Percentiles rank a stretch among this genome's conserved stretches.
Conservation (phyloP, 2,113 vertebrate species). For the Tragelaphus imberbis region DNA sequence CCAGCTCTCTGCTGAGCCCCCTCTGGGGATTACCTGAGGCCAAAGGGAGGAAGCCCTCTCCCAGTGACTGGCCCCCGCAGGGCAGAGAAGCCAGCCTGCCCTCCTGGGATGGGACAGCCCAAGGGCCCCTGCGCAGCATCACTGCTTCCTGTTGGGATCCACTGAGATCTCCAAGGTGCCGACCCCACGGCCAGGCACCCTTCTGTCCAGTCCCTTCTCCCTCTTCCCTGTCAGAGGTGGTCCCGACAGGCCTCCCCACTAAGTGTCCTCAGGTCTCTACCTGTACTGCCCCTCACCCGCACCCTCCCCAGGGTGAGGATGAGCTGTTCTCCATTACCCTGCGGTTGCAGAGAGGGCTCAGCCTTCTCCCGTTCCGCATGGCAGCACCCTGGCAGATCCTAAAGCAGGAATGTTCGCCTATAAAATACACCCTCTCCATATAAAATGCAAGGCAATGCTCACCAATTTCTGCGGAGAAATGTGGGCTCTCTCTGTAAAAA, state of each 20-base stretch:
- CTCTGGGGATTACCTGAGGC: neutral
- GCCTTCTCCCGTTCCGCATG: neutral
- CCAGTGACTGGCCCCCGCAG: neutral
- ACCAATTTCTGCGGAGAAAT: neutral
- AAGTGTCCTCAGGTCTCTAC: neutral
- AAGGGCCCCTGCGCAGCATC: accelerated
- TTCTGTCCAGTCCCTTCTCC: neutral
- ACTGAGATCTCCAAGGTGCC: neutral
- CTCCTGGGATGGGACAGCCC: accelerated
- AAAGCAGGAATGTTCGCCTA: neutral
- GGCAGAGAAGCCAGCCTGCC: neutral
- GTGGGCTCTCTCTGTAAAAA: neutral
- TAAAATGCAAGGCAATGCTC: neutral
- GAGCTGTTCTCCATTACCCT: accelerated
- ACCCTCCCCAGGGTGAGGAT: too few relatives aligned
- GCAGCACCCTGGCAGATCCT: neutral
- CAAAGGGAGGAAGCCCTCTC: neutral
- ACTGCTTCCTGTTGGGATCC: neutral
- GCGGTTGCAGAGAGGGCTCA: neutral
- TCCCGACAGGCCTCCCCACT: neutral
- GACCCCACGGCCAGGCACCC: accelerated
- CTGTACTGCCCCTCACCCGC: accelerated
- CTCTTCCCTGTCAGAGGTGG: neutral
- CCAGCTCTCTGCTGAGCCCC: neutral
- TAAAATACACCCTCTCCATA: accelerated